Conservation (phyloP, 2,113 vertebrate genomes). For the Dromaius novaehollandiae region DNA sequence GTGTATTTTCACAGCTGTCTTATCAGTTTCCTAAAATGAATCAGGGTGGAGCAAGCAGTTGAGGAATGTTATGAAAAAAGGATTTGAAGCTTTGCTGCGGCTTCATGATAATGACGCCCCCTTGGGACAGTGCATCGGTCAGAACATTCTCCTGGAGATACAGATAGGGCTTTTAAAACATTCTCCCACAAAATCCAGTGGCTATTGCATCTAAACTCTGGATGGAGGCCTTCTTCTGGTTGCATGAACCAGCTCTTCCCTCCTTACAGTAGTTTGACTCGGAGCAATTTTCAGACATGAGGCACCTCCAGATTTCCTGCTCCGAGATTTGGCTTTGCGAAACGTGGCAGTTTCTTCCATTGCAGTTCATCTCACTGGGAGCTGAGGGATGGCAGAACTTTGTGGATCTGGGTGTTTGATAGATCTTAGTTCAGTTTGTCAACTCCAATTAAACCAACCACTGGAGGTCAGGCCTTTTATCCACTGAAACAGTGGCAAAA, state of each 20-base stretch:
- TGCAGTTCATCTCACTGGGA: neutral
- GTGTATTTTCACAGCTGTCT: slow-evolving; percentile 79
- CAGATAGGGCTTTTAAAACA: neutral
- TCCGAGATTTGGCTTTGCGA: neutral
- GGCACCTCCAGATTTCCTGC: neutral
- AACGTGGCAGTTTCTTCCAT: neutral
- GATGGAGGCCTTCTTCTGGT: neutral
- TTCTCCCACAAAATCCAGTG: neutral
- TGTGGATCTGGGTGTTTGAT: neutral
- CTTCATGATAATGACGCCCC: slow-evolving; percentile 50
- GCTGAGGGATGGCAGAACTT: neutral
- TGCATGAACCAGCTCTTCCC: neutral
- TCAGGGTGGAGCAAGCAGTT: slow-evolving; percentile 61
- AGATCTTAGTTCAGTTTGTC: neutral
- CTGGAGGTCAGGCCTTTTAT: neutral
- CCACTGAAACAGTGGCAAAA: accelerated
- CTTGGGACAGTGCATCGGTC: neutral
- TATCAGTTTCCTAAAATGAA: slow-evolving; percentile 73
- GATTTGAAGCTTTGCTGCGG: slow-evolving; percentile 32
- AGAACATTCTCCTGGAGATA: slow-evolving; percentile 19
- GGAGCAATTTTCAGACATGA: neutral
- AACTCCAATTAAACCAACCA: neutral
- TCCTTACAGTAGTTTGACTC: neutral
- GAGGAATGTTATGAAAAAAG: slow-evolving; percentile 50
- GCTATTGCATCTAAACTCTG: neutral